Percentiles rank a stretch among this genome's conserved stretches.
These are phyloP conservation scores for Solea senegalensis DNA, from an alignment of 2,113 vertebrate genomes.

Conservation along the genomic window DNA sequence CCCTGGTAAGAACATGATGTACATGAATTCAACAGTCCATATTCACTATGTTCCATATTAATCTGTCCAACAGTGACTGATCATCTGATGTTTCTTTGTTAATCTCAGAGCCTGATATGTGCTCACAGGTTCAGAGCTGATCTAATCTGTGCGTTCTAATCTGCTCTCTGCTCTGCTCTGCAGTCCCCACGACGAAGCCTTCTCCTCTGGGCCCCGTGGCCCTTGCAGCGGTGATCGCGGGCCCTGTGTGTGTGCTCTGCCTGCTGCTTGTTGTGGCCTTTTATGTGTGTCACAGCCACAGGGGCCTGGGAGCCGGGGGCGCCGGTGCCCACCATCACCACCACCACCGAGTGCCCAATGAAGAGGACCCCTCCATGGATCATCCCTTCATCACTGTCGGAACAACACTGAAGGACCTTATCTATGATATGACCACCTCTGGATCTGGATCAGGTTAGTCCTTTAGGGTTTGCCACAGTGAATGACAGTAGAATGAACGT, in stretches of 20 bases:
- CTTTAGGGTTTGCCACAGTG: no score
- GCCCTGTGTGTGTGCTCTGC: constrained; percentile 94
- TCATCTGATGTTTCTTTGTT: neutral
- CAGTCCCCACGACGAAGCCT: constrained; percentile 65
- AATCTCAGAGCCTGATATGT: neutral
- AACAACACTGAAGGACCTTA: constrained; percentile 96
- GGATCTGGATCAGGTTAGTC: constrained; percentile 88
- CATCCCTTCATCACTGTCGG: constrained; percentile 96
- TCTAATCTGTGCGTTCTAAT: neutral
- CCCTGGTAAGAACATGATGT: constrained; percentile 46
- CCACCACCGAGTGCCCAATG: constrained; percentile 94
- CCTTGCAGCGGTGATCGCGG: constrained; percentile 93
- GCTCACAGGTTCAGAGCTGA: neutral
- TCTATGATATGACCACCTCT: constrained; percentile 98
- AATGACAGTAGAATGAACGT: no score
- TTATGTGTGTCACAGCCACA: constrained; percentile 92
- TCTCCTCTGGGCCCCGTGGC: constrained; percentile 89
- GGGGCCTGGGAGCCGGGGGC: constrained; percentile 66
- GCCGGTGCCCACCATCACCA: constrained; percentile 92
- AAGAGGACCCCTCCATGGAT: constrained; percentile 94
- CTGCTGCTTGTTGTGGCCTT: constrained; percentile 92
- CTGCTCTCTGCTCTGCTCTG: neutral
- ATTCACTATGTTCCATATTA: neutral
- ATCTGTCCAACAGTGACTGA: neutral
- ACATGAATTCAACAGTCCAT: neutral